Evolutionary conservation across 1,140 invertebrate genomes (phyloP), one percentile per base, ranked within the genome.

Genomic region (Drosophila insularis): DNA sequence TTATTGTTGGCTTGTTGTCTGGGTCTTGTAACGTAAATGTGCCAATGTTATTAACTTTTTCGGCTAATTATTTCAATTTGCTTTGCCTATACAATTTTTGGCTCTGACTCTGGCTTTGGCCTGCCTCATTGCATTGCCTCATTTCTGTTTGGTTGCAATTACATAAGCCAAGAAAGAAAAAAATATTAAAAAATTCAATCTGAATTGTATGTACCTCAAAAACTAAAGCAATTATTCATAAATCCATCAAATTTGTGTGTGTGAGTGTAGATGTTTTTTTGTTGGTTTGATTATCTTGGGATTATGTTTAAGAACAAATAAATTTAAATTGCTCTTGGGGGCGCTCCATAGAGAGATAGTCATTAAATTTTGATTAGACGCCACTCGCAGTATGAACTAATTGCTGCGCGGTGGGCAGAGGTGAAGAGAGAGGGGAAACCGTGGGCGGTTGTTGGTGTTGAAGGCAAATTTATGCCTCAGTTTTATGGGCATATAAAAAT

Each of bases 41-140:
- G 81, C 81, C 81, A 86, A 78, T 84, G 70, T 74, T 81, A 78
- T 67, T 58, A 59, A 64, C 66, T 65, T 65, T 74, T 68, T 55
- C 65, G 75, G 73, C 63, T 68, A 77, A 77, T 75, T 71, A 80
- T 78, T 68, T 66, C 79, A 73, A 71, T 71, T 79, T 79, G 74
- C 73, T 54, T n/a, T 65, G 64, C 32, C 40, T 54, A 37, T 53
- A 53, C 59, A 43, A 54, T 55, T 58, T 31, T 59, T 59, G 56
- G 27, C 27, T 27, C 27, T 27, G 27, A 27, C 54, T 23, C 21
- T 37, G 35, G 35, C 35, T 37, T 37, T 37, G 35, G 35, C 11
- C 35, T 13, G 35, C 35, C n/a, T n/a, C n/a, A n/a, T n/a, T 69
- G 62, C 53, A 76, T 80, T 75, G 78, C 68, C 72, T 75, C 72